Percentiles rank a stretch among this genome's conserved stretches.
phyloP scores from a whole-genome alignment of 2,888 invertebrate species.

The Silvanus unidentatus region DNA sequence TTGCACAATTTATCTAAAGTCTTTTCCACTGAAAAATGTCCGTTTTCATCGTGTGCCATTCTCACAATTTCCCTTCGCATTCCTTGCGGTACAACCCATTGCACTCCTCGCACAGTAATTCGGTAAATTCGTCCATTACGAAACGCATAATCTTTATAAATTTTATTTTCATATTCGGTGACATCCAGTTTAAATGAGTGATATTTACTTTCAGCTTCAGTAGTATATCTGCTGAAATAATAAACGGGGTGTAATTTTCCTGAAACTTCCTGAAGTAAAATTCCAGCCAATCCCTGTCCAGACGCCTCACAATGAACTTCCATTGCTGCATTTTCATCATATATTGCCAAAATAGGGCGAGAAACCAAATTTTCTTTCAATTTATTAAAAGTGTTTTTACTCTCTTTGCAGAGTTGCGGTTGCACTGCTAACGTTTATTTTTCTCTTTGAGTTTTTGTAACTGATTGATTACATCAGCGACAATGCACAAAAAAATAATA shows the following conservation, averaged over 20 bases:
- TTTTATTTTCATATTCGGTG: conserved; percentile 11
- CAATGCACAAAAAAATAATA: too few relatives aligned
- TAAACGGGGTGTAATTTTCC: conserved; percentile 25
- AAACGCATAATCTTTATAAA: conserved; percentile 11
- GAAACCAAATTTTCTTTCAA: conserved; percentile 4
- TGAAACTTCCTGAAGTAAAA: conserved; percentile 26
- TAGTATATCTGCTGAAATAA: conserved; percentile 34
- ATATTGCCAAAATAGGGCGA: conserved; percentile 17
- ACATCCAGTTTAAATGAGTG: conserved; percentile 39
- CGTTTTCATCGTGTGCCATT: conserved; percentile 36
- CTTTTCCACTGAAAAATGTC: conserved; percentile 37
- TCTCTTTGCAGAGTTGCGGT: too few relatives aligned
- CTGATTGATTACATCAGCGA: too few relatives aligned
- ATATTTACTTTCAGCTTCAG: conserved; percentile 31
- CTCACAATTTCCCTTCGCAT: conserved; percentile 22
- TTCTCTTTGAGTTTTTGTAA: conserved; percentile 27
- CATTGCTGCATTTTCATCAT: too few relatives aligned
- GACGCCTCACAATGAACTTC: conserved; percentile 29
- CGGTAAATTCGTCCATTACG: conserved; percentile 9
- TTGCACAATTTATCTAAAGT: conserved; percentile 29
- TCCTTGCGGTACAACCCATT: conserved; percentile 34
- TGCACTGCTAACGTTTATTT: neutral
- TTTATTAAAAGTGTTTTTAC: neutral
- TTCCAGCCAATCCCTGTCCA: conserved; percentile 24
- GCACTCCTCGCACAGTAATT: conserved; percentile 9